Base-by-base conservation (phyloP, 2,113 vertebrate species). In the Misgurnus anguillicaudatus region DNA sequence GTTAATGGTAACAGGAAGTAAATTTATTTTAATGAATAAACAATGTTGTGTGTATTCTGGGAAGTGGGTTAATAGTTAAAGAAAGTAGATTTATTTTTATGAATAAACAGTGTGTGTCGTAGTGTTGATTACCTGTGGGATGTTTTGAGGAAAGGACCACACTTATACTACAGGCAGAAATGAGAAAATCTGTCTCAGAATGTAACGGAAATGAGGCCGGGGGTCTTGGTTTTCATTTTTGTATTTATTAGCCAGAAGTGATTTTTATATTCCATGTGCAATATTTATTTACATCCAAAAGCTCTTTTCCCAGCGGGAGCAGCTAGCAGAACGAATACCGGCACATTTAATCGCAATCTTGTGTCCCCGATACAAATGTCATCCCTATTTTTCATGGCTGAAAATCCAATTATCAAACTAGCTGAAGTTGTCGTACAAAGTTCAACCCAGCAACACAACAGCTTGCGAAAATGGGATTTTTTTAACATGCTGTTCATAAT, bases 381-480 rank as follows among this genome's bases (percentile, higher is more conserved):
- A 77, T 77, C 45, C 67, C 11, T 72, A 63, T 76, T 65, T 62
- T 62, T 57, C 57, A 70, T 39, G 71, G 75, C 57, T 70, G 21
- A 70, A 83, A 79, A 79, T 70, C 47, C 70, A 82, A 69, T 79
- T 79, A 75, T 69, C 21, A 78, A 73, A 78, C n/a, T 64, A 75
- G 55, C 76, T 24, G 21, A 78, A 79, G 64, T 79, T 79, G 62
- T 57, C 24, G 45, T 69, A 24, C 17, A 39, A 39, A 62, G 41
- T 76, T 72, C 14, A 75, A 66, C 9, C 19, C 17, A 16, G 45
- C 36, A 76, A 75, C 53, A 71, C 14, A 77, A 58, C 42, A 74
- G 39, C n/a, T 24, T 69, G 58, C 1, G 38, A 47, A 21, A 57
- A 51, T 9, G 24, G 38, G 60, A 47, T 41, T 69, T 66, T 45